These are phyloP conservation scores for Palloptera scutellata DNA, from an alignment of 2,888 invertebrate species.

Conservation along the genomic window DNA sequence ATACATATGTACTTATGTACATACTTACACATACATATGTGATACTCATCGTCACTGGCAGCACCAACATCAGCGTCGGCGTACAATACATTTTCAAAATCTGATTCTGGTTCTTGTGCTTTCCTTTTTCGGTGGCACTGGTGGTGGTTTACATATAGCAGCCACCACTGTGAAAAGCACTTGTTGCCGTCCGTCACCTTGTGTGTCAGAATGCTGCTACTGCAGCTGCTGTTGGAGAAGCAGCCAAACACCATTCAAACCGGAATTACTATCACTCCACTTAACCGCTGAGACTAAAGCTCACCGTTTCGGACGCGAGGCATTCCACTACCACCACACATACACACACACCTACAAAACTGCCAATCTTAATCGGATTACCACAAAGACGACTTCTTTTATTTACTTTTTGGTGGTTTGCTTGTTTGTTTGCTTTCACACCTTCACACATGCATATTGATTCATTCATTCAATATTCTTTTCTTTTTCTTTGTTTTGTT, in stretches of 20 bases:
- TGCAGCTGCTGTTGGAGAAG: neutral
- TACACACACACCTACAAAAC: conserved; percentile 18
- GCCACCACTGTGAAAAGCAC: neutral
- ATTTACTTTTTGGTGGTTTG: neutral
- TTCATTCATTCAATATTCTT: conserved; percentile 26
- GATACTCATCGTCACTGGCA: too few relatives aligned
- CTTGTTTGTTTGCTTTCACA: conserved; percentile 21
- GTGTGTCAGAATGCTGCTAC: neutral
- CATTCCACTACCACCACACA: neutral
- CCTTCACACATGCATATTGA: conserved; percentile 18
- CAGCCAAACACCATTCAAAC: conserved; percentile 12
- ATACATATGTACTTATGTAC: too few relatives aligned
- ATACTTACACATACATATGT: too few relatives aligned
- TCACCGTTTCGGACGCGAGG: too few relatives aligned
- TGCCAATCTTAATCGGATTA: conserved; percentile 23
- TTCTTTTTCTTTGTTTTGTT: conserved; percentile 27
- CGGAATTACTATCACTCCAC: conserved; percentile 10
- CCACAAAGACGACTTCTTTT: neutral
- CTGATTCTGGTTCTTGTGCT: conserved; percentile 1
- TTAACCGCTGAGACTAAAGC: neutral
- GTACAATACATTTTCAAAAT: neutral
- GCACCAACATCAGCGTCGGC: too few relatives aligned
- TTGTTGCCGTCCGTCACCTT: neutral
- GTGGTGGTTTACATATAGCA: neutral
- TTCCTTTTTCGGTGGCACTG: conserved; percentile 20